Evolutionary conservation across 2,797 vertebrate species (phyloP).

Genomic region (Mergus octosetaceus): DNA sequence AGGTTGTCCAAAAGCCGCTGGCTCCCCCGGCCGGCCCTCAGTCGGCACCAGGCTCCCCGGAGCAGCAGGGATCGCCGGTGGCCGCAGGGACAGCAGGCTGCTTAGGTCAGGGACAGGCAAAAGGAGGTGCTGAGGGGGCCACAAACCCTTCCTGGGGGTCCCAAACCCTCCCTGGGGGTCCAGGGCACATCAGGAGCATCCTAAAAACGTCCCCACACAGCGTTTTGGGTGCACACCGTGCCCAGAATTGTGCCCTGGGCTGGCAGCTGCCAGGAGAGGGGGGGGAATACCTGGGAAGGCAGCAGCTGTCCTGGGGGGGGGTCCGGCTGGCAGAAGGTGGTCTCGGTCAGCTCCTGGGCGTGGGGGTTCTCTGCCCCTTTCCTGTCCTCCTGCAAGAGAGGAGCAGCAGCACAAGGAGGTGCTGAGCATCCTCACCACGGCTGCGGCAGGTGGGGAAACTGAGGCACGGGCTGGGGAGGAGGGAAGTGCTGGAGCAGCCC

Average conservation of each 20-base stretch:
- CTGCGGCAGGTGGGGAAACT: background rate
- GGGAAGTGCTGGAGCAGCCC: background rate
- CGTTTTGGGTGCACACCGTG: too few relatives aligned
- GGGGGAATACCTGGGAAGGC: background rate
- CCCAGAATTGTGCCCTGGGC: background rate
- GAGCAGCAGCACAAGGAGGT: too few relatives aligned
- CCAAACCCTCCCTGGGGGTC: background rate
- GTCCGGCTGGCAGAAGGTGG: background rate
- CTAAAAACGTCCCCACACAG: too few relatives aligned
- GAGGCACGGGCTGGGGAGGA: background rate
- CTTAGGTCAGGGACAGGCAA: background rate
- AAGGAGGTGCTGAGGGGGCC: background rate
- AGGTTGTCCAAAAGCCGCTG: background rate
- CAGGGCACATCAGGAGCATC: background rate
- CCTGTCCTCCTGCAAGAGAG: background rate
- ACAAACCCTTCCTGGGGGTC: background rate
- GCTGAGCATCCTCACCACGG: fast-evolving
- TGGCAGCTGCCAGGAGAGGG: background rate
- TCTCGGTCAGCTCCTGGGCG: fast-evolving
- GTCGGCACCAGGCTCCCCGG: fast-evolving
- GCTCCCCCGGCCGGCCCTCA: background rate
- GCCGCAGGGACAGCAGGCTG: fast-evolving
- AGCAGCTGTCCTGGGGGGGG: background rate
- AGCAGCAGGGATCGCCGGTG: fast-evolving
- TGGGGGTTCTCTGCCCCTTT: background rate